A percentile compares a stretch with the other conserved stretches of the same genome.
These are phyloP conservation scores for Chaenocephalus aceratus DNA, from an alignment of 2,113 vertebrate species.

Conservation along the genomic window DNA sequence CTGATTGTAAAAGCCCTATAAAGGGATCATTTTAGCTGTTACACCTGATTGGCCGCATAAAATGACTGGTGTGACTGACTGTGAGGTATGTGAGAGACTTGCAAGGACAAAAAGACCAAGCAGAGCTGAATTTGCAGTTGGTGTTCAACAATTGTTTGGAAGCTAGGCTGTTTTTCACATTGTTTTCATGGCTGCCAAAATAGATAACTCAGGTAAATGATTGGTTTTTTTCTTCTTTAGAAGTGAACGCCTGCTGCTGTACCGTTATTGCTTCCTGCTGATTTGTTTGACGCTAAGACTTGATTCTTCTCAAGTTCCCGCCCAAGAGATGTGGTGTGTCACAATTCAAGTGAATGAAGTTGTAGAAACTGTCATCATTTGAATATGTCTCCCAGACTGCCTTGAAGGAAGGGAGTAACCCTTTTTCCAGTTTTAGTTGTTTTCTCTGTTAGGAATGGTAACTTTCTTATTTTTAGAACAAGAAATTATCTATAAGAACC, in stretches of 20 bases:
- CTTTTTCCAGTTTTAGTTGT: not conserved
- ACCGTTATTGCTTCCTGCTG: constrained; percentile 2
- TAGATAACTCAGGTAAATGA: not conserved
- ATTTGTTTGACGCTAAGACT: not conserved
- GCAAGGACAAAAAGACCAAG: not conserved
- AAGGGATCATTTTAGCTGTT: not conserved
- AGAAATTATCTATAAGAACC: too few species aligned
- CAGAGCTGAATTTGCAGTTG: not conserved
- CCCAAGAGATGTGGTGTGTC: not conserved
- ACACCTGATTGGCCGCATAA: not conserved
- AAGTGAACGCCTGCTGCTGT: not conserved
- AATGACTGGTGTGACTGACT: not conserved
- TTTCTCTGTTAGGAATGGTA: not conserved
- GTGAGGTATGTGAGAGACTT: not conserved
- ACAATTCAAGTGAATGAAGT: not conserved
- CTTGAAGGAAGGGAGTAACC: not conserved
- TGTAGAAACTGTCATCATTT: not conserved
- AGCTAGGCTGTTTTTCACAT: not conserved
- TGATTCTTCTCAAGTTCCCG: not conserved
- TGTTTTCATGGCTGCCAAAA: not conserved
- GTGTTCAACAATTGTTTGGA: not conserved
- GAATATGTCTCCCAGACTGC: not conserved
- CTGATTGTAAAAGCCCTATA: not conserved
- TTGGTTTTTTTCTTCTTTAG: not conserved
- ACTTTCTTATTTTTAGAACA: too few species aligned